These are phyloP conservation scores for Tachysurus vachellii DNA, from an alignment of 2,113 vertebrate genomes.

Conservation along the genomic window DNA sequence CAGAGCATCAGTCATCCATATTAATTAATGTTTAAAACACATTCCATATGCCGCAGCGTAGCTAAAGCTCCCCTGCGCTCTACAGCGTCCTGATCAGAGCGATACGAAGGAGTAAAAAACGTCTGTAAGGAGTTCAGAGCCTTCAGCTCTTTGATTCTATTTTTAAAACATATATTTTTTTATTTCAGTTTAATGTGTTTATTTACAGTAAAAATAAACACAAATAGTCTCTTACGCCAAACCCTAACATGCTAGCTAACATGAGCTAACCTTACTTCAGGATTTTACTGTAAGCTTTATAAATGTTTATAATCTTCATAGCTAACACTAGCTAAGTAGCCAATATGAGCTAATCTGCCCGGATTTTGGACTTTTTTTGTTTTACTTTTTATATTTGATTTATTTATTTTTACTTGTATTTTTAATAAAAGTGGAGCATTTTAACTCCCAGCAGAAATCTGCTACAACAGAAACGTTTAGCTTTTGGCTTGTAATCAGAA, in stretches of 20 bases:
- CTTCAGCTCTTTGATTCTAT: not conserved
- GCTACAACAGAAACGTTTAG: not conserved
- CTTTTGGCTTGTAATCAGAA: not conserved
- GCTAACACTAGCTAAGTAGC: not conserved
- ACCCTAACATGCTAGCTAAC: not conserved
- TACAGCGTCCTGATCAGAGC: constrained; percentile 43
- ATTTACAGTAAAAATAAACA: not conserved
- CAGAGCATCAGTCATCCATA: constrained; percentile 49
- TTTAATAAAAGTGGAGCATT: not conserved
- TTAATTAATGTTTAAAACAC: constrained; percentile 57
- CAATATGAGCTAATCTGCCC: not conserved
- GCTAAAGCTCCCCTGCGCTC: constrained; percentile 40
- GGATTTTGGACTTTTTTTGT: not conserved
- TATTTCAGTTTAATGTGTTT: not conserved
- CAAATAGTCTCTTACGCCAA: not conserved
- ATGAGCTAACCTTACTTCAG: not conserved
- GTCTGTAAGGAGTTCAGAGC: too few relatives aligned
- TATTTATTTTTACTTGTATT: not conserved
- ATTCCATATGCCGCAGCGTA: constrained; percentile 55
- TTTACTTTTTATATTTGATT: not conserved
- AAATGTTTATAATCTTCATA: not conserved
- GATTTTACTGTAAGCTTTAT: not conserved
- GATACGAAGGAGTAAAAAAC: not conserved
- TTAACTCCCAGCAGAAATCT: not conserved
- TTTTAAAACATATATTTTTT: not conserved